Evolutionary conservation across 2,888 invertebrate genomes (phyloP).

Genomic region (Ochropacha duplaris): DNA sequence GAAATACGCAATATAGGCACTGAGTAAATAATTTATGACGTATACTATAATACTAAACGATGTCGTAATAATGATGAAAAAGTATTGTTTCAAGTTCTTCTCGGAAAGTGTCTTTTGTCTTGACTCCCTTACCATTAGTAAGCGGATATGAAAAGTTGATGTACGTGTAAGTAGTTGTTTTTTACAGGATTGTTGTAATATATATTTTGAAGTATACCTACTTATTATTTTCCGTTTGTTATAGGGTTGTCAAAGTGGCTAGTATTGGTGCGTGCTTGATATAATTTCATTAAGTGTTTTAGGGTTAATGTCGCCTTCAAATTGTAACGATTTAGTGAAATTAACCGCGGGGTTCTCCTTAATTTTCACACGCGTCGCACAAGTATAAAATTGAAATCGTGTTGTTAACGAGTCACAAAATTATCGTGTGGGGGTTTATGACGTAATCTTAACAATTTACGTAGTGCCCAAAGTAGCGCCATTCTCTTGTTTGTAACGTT

Average conservation of each 20-base stretch:
- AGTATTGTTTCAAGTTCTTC: neutral
- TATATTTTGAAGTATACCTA: too few relatives aligned
- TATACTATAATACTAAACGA: neutral
- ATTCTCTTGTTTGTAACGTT: neutral
- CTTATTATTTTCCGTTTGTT: too few relatives aligned
- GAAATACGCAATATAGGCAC: neutral
- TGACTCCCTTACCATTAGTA: neutral
- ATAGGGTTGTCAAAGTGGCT: conserved; percentile 3
- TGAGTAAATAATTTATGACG: neutral
- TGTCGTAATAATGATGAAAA: neutral
- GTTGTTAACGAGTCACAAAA: conserved; percentile 63
- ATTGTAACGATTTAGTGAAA: conserved; percentile 65
- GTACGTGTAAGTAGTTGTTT: too few relatives aligned
- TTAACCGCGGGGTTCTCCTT: conserved; percentile 54
- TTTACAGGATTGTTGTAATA: too few relatives aligned
- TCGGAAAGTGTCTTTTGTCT: neutral
- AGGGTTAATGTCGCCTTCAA: conserved; percentile 62
- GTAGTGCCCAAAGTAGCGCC: conserved; percentile 8
- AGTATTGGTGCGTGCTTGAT: conserved; percentile 57
- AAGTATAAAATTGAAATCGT: conserved; percentile 69
- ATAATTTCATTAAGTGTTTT: conserved; percentile 64
- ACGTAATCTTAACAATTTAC: conserved; percentile 29
- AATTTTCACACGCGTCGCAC: conserved; percentile 55
- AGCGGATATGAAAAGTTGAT: too few relatives aligned
- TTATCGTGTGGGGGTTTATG: conserved; percentile 31